Base-by-base conservation (phyloP, 2,888 invertebrate genomes). In the Xestia sexstrigata region DNA sequence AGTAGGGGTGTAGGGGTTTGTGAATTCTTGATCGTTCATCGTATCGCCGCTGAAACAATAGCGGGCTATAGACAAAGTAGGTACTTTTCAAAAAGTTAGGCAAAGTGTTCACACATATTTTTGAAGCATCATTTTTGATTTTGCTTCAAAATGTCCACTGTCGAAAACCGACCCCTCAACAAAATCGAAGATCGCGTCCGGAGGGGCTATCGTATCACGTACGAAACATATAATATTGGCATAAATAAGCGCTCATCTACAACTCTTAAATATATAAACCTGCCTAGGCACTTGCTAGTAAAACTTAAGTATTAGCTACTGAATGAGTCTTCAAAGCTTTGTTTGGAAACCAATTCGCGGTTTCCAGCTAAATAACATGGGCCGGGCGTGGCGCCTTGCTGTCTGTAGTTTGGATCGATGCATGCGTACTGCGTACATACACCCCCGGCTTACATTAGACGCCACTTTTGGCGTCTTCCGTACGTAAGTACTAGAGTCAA, bases 311-410 rank as follows among this genome's bases (percentile, higher is more conserved):
- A 52, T 20, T 66, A 52, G 9, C 9, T 60, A 60, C 35, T 26
- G 49, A 69, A 17, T 23, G 45, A 39, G 30, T 62, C 45, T 49
- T 71, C 30, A 68, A 70, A 73, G 52, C 66, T 63, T 82, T 71
- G 67, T 70, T 84, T 26, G 62, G 30, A 45, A 78, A 39, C 47
- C 49, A 74, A 78, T 66, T 73, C 60, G 52, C 49, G 45, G 65
- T 58, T 81, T 62, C 79, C 55, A 78, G 42, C 71, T 70, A 66
- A 71, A 75, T 74, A 71, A 77, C 69, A 78, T 85, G 83, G 83
- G 78, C 78, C 83, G 83, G 83, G 83, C 83, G 83, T 83, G 83
- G 83, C 84, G 84, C 78, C 84, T 84, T 65, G 83, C 86, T 49
- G 84, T 84, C 84, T 84, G 84, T 77, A 70, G 83, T 62, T 78